phyloP scores from a whole-genome alignment of 2,113 vertebrate genomes.

The Hippoglossus stenolepis region DNA sequence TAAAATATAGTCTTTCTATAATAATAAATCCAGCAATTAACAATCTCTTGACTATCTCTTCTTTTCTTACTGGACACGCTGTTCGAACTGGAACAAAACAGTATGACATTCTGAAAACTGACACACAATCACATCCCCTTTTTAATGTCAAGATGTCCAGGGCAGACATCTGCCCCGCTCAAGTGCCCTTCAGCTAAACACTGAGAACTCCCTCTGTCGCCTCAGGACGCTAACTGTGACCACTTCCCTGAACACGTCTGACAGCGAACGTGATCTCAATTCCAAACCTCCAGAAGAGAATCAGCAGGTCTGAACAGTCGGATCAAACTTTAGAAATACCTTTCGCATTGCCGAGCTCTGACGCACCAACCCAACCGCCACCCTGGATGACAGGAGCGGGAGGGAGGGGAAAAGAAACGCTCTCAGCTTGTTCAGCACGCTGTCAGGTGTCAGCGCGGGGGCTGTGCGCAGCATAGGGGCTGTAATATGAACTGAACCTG shows the following conservation, averaged over 20 bases:
- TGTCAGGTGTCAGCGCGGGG: slow-evolving; percentile 13
- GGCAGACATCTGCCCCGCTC: not conserved
- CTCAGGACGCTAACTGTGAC: not conserved
- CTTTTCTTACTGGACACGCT: too few relatives aligned
- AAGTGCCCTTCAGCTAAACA: not conserved
- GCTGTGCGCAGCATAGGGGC: not conserved
- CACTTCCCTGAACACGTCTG: not conserved
- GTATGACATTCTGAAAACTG: not conserved
- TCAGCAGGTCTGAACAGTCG: not conserved
- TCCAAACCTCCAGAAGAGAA: not conserved
- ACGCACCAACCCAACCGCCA: not conserved
- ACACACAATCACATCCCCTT: not conserved
- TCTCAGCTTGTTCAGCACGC: slow-evolving; percentile 14
- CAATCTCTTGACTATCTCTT: too few relatives aligned
- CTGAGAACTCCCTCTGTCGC: not conserved
- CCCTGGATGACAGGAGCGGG: not conserved
- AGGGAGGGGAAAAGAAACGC: not conserved
- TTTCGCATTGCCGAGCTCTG: slow-evolving; percentile 30
- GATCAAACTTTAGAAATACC: slow-evolving; percentile 12
- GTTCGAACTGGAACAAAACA: not conserved
- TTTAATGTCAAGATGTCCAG: not conserved
- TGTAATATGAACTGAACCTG: slow-evolving; percentile 46
- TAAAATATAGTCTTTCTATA: too few relatives aligned
- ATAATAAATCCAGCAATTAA: too few relatives aligned
- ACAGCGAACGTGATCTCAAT: not conserved